These are phyloP conservation scores for Gnathonemus echidnorhynchus DNA, from an alignment of 2,113 vertebrate genomes.

Conservation along the genomic window DNA sequence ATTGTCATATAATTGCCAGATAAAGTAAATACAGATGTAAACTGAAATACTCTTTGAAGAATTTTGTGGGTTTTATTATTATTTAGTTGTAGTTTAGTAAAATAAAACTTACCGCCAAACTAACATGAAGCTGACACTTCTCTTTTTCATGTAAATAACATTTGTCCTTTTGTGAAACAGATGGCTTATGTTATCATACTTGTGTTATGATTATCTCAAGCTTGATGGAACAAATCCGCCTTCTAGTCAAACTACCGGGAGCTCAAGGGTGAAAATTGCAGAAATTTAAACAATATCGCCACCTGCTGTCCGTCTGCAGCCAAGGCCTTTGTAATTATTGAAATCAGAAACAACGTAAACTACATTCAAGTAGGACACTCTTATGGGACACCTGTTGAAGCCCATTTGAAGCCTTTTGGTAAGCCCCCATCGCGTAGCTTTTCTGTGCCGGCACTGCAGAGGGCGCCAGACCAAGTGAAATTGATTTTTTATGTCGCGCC, in stretches of 20 bases:
- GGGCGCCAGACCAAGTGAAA: background rate
- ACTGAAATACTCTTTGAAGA: background rate
- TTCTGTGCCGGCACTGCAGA: background rate
- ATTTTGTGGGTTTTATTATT: background rate
- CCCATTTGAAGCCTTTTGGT: background rate
- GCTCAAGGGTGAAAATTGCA: background rate
- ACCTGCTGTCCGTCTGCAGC: background rate
- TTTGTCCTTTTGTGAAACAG: background rate
- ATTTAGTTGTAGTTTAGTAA: background rate
- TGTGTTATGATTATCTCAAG: slow-evolving; percentile 2
- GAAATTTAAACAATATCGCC: slow-evolving; percentile 2
- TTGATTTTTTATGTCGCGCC: background rate
- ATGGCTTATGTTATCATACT: background rate
- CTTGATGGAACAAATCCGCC: background rate
- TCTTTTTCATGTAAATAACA: slow-evolving; percentile 6
- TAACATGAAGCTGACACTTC: background rate
- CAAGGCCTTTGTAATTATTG: background rate
- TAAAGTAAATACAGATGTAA: background rate
- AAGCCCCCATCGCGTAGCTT: background rate
- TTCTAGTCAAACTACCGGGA: background rate
- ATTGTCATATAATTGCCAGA: background rate
- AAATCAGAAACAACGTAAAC: background rate
- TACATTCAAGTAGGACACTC: background rate
- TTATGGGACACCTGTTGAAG: background rate
- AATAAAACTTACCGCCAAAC: background rate